A percentile compares a stretch with the other conserved stretches of the same genome.
phyloP scores from a whole-genome alignment of 1,140 invertebrate genomes.

The Tetranychus cinnabarinus region DNA sequence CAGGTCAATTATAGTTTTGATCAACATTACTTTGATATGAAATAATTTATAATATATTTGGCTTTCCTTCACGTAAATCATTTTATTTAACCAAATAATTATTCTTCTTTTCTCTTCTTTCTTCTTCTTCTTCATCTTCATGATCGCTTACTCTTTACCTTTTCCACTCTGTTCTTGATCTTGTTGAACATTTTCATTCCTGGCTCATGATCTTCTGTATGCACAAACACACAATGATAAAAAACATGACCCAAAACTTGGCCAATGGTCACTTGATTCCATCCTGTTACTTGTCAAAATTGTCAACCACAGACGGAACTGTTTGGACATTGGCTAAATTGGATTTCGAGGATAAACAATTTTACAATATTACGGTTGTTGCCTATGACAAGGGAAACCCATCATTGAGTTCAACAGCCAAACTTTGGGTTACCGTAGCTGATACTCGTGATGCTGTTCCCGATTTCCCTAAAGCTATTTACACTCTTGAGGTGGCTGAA shows the following conservation, averaged over 20 bases:
- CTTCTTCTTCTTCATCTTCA: not conserved
- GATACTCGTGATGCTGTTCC: slow-evolving; percentile 18
- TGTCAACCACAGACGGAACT: slow-evolving; percentile 32
- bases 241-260: not conserved
- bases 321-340: slow-evolving; percentile 44
- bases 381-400: slow-evolving; percentile 60
- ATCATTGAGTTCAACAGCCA: slow-evolving; percentile 45
- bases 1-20: too few relatives aligned
- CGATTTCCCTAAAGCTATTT: slow-evolving; percentile 18
- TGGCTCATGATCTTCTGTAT: too few relatives aligned
- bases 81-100: not conserved
- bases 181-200: not conserved
- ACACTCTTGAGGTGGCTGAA: slow-evolving; percentile 18
- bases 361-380: slow-evolving; percentile 48
- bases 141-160: not conserved
- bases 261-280: not conserved
- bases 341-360: slow-evolving; percentile 38
- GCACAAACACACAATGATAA: not conserved
- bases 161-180: too few relatives aligned
- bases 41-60: too few relatives aligned
- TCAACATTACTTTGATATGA: too few relatives aligned
- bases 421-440: slow-evolving; percentile 26
- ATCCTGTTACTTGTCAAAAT: not conserved
- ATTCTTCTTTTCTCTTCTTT: not conserved
- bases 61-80: too few relatives aligned